Evolutionary conservation across 2,113 vertebrate genomes (phyloP).

Genomic region (Sander lucioperca): DNA sequence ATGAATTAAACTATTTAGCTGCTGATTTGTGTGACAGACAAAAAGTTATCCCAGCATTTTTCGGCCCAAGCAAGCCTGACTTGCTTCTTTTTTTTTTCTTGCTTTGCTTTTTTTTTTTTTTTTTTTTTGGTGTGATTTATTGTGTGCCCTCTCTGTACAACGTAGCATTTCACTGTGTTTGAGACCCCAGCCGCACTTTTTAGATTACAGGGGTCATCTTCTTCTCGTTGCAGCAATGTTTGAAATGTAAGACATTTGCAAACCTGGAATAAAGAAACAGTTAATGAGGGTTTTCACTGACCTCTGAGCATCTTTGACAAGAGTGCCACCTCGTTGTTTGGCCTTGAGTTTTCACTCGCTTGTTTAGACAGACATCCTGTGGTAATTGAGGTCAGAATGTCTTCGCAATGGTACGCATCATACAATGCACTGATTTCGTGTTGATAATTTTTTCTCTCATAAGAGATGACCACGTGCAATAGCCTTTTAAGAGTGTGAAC

Average conservation of each 20-base stretch:
- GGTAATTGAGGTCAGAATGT: constrained; percentile 78
- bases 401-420: background rate
- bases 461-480: constrained; percentile 48
- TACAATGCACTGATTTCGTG: constrained; percentile 49
- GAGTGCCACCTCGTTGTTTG: constrained; percentile 66
- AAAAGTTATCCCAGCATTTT: background rate
- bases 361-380: constrained; percentile 51
- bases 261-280: constrained; percentile 45
- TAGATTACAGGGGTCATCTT: constrained; percentile 44
- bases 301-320: constrained; percentile 61
- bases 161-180: constrained; percentile 16
- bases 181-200: constrained; percentile 9
- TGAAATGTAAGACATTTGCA: constrained; percentile 55
- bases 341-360: constrained; percentile 65
- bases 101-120: background rate
- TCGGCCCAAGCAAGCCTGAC: background rate
- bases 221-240: constrained; percentile 32
- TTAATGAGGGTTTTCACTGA: constrained; percentile 61
- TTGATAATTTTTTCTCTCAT: constrained; percentile 38
- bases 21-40: background rate
- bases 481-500: constrained; percentile 32
- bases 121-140: background rate
- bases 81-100: background rate
- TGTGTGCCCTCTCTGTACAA: background rate
- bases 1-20: background rate